Conservation (phyloP, 2,113 vertebrate species). For the Anoura caudifer region DNA sequence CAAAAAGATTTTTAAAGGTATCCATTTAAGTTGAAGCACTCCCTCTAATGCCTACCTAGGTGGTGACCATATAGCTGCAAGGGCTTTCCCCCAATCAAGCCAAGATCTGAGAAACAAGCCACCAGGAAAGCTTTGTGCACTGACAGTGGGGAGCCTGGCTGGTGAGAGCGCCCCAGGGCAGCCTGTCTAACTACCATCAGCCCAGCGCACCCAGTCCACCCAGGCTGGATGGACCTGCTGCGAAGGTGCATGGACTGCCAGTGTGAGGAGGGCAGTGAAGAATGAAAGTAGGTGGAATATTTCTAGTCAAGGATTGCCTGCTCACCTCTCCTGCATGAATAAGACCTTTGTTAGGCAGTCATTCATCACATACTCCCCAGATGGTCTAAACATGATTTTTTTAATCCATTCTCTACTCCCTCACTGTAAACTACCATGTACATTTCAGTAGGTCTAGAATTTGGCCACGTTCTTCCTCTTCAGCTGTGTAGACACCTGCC, state of each 20-base stretch:
- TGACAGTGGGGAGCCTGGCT: neutral
- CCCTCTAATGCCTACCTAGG: neutral
- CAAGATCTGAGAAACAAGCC: neutral
- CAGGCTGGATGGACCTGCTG: neutral
- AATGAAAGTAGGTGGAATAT: neutral
- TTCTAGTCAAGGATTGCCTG: neutral
- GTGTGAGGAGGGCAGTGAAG: accelerated
- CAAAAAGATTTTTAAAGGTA: neutral
- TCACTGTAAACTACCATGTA: neutral
- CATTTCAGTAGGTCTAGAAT: neutral
- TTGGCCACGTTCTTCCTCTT: neutral
- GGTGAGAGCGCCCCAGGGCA: neutral
- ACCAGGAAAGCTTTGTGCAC: neutral
- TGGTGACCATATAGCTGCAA: neutral
- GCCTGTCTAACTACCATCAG: neutral
- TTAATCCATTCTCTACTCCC: too few relatives aligned
- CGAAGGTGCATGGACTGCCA: too few relatives aligned
- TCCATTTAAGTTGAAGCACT: neutral
- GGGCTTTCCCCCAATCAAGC: neutral
- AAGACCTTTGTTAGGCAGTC: neutral
- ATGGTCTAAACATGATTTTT: neutral
- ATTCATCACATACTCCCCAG: too few relatives aligned
- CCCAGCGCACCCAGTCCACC: neutral
- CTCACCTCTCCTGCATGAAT: neutral
- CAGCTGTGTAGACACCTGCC: neutral